phyloP scores from a whole-genome alignment of 2,797 vertebrate species.

The Nothura maculosa region DNA sequence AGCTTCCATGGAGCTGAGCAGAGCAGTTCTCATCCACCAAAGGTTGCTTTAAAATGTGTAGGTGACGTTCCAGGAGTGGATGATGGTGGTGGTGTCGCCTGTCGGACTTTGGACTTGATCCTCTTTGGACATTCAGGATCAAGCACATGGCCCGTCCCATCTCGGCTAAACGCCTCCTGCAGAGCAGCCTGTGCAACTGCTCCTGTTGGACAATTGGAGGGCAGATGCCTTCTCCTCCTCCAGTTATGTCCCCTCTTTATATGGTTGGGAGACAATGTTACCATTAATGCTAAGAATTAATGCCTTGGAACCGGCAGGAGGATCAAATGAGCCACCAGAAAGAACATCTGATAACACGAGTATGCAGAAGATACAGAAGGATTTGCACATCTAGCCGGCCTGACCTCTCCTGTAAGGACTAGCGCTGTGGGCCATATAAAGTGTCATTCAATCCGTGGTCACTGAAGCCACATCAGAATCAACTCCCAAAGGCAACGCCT shows the following conservation, averaged over 20 bases:
- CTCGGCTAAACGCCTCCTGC: background rate
- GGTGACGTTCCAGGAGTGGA: background rate
- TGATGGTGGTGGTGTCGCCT: background rate
- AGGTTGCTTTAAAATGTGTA: background rate
- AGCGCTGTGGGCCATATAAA: background rate
- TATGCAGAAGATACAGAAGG: background rate
- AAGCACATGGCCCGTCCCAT: background rate
- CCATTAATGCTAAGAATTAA: background rate
- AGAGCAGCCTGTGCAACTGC: background rate
- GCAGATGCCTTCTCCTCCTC: background rate
- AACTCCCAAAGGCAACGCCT: background rate
- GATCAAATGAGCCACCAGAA: background rate
- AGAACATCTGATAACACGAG: rapidly evolving
- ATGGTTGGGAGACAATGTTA: background rate
- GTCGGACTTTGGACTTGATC: rapidly evolving
- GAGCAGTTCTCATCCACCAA: background rate
- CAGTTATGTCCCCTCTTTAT: background rate
- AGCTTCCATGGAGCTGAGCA: background rate
- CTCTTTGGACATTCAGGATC: rapidly evolving
- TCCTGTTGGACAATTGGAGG: background rate
- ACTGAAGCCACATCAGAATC: background rate
- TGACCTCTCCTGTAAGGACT: background rate
- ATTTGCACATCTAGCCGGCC: background rate
- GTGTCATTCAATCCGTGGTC: rapidly evolving
- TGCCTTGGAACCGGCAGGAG: background rate